phyloP scores from a whole-genome alignment of 2,888 invertebrate genomes.

The Mechanitis mazaeus region DNA sequence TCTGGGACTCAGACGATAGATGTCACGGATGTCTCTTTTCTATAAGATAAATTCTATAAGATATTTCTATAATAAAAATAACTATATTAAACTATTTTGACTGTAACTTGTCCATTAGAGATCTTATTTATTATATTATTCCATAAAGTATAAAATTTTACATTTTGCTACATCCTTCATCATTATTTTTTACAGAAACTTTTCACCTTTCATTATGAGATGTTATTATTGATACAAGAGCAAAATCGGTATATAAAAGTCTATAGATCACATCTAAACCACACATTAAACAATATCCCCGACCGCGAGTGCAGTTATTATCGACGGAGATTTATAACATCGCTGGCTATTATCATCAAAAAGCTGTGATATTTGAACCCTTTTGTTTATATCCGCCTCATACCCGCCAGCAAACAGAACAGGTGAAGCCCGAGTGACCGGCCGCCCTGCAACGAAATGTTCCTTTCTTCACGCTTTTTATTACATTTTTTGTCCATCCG shows the following conservation, averaged over 20 bases:
- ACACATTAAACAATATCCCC: slow-evolving; percentile 60
- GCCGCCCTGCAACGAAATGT: slow-evolving; percentile 50
- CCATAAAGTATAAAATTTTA: background rate
- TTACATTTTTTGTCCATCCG: slow-evolving; percentile 54
- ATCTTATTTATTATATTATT: background rate
- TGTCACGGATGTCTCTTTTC: too few species aligned
- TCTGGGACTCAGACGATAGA: too few species aligned
- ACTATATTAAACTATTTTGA: too few species aligned
- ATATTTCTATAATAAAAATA: too few species aligned
- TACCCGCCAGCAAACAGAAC: slow-evolving; percentile 65
- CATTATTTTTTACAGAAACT: background rate
- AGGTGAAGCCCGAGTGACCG: slow-evolving; percentile 60
- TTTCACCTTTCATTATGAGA: slow-evolving; percentile 3
- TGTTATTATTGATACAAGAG: slow-evolving; percentile 7
- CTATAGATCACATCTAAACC: slow-evolving; percentile 55
- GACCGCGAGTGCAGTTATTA: slow-evolving; percentile 72
- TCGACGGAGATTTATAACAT: slow-evolving; percentile 64
- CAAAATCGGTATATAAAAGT: slow-evolving; percentile 8
- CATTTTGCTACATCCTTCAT: background rate
- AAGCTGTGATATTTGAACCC: slow-evolving; percentile 75
- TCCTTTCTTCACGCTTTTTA: slow-evolving; percentile 72
- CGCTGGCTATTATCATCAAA: slow-evolving; percentile 60
- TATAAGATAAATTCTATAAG: too few species aligned
- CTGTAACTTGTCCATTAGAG: too few species aligned
- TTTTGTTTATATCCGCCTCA: slow-evolving; percentile 60